phyloP scores from a whole-genome alignment of 2,113 vertebrate genomes.

The Emberiza fucata region DNA sequence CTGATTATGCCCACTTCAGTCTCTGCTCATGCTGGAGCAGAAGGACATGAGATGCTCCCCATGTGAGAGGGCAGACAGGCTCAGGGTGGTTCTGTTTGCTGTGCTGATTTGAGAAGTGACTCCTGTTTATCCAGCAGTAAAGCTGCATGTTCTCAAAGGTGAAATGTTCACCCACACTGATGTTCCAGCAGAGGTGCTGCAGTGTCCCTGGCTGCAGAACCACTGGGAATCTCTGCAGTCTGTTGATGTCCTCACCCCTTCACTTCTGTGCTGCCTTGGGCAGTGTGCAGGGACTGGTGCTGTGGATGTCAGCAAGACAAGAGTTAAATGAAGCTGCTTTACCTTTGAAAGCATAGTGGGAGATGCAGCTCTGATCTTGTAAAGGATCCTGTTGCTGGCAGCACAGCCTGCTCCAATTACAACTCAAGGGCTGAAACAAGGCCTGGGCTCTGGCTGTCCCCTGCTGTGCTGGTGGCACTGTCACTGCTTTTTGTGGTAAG shows the following conservation, averaged over 20 bases:
- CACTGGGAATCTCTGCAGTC: neutral
- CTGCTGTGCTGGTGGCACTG: neutral
- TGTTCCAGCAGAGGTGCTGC: neutral
- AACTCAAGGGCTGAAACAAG: neutral
- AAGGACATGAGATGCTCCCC: neutral
- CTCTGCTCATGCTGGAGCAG: neutral
- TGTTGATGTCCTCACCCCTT: accelerated
- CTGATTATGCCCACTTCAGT: neutral
- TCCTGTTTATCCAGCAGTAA: neutral
- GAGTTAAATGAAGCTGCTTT: neutral
- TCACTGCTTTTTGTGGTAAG: slow-evolving; percentile 37
- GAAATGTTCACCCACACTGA: neutral
- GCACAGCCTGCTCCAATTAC: slow-evolving; percentile 19
- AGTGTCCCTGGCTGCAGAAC: neutral
- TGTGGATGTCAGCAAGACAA: neutral
- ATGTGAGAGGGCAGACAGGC: neutral
- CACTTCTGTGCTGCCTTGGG: neutral
- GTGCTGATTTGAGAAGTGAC: neutral
- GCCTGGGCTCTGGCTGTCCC: neutral
- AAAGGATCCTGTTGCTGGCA: slow-evolving; percentile 8
- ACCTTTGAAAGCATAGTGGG: neutral
- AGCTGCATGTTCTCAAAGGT: neutral
- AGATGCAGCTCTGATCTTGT: neutral
- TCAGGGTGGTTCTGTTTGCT: neutral
- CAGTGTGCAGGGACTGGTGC: neutral